Evolutionary conservation across 2,888 invertebrate genomes (phyloP), one percentile per base, ranked within the genome.

Genomic region (Cephus sareptanus): DNA sequence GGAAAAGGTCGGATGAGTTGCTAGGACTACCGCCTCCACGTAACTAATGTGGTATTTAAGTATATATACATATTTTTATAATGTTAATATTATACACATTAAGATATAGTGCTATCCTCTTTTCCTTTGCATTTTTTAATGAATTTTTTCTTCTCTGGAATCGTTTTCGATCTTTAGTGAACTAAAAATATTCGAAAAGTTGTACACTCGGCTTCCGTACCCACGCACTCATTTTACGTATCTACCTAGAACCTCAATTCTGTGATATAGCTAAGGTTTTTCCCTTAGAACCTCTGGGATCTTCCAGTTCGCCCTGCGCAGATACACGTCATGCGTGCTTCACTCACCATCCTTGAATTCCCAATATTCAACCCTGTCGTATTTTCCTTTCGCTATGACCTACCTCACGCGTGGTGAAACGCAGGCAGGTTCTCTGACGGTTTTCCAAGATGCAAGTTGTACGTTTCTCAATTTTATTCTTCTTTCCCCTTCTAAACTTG

Each of bases 311-410:
- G 71, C 1, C 31, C 71, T 71, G 71, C 71, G 71, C 71, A 71
- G 71, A 71, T 71, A 71, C 12, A 31, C 71, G 34, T 71, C 31
- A 71, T 71, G 71, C 71, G 71, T 31, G 71, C 9, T 31, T 34
- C 31, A 71, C 33, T 34, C 31, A 4, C 71, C 71, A 31, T 31
- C 71, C 33, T 71, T 56, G 9, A 56, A 56, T 56, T 56, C 23
- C 56, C 56, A 23, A 56, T 56, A 56, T 23, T 9, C 23, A 56
- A 9, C 56, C 23, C 56, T 23, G 23, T 23, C 23, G 56, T 56
- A 56, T 56, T 23, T 15, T 56, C 56, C 56, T 34, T 31, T 71
- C 71, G 71, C 31, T 71, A 71, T 71, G 71, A 71, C 71, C 71
- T 71, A 71, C 71, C 71, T 31, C 71, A 71, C 31, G 71, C 71